phyloP scores from a whole-genome alignment of 2,113 vertebrate genomes.

The Stictonetta naevosa region DNA sequence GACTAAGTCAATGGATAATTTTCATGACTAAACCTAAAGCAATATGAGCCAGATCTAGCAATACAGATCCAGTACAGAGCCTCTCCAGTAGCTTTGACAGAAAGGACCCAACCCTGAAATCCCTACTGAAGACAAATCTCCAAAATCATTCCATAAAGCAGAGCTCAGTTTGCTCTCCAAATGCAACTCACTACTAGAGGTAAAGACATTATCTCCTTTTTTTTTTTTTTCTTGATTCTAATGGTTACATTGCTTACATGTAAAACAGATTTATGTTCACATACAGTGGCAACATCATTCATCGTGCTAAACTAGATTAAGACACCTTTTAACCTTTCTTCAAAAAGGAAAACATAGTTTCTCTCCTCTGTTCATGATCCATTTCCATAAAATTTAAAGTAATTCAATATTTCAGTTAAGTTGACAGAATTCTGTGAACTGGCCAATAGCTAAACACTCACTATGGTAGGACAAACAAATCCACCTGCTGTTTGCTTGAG shows the following conservation, averaged over 20 bases:
- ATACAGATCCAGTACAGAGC: background rate
- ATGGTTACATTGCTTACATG: background rate
- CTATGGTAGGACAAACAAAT: background rate
- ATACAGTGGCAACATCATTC: background rate
- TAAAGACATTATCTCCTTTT: background rate
- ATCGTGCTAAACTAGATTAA: background rate
- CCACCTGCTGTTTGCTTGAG: background rate
- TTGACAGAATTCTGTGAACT: background rate
- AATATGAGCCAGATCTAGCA: background rate
- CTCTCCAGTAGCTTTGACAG: background rate
- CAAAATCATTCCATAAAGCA: background rate
- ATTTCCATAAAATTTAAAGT: background rate
- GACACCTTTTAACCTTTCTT: slow-evolving; percentile 13
- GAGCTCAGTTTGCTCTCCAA: background rate
- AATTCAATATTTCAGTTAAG: background rate
- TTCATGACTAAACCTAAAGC: background rate
- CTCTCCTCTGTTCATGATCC: background rate
- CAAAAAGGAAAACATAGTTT: background rate
- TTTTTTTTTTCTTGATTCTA: background rate
- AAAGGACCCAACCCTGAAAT: background rate
- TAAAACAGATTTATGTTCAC: background rate
- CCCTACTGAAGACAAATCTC: background rate
- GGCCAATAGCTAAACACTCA: background rate
- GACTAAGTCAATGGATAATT: background rate
- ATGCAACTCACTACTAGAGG: background rate